Conservation (phyloP, 2,113 vertebrate species). For the Cyprinodon variegatus region DNA sequence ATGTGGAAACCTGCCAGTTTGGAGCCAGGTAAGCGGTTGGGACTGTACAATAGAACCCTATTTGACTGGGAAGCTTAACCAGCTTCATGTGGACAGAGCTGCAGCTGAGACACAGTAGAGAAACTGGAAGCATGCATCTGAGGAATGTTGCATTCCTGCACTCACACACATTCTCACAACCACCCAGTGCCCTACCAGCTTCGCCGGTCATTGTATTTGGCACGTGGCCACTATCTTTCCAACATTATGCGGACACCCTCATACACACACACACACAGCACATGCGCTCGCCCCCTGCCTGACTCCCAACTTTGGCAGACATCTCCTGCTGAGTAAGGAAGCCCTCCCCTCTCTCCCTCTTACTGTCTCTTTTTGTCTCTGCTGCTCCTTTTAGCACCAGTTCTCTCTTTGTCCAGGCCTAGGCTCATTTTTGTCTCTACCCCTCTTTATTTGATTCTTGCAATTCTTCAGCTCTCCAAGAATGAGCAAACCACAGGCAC, state of each 20-base stretch:
- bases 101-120: slow-evolving; percentile 54
- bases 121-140: slow-evolving; percentile 56
- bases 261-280: slow-evolving; percentile 13
- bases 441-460: slow-evolving; percentile 26
- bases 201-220: slow-evolving; percentile 78
- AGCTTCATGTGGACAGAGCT: too few relatives aligned
- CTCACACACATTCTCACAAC: slow-evolving; percentile 33
- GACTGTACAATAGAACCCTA: too few relatives aligned
- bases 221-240: slow-evolving; percentile 74
- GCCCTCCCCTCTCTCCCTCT: slow-evolving; percentile 25
- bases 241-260: slow-evolving; percentile 30
- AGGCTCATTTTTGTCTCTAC: slow-evolving; percentile 22
- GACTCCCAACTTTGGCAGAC: slow-evolving; percentile 75
- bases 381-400: slow-evolving; percentile 39
- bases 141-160: slow-evolving; percentile 69
- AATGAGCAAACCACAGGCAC: slow-evolving; percentile 27
- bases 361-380: slow-evolving; percentile 17
- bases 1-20: too few relatives aligned
- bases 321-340: slow-evolving; percentile 76
- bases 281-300: slow-evolving; percentile 57
- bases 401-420: slow-evolving; percentile 27
- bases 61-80: too few relatives aligned
- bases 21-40: too few relatives aligned
- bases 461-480: slow-evolving; percentile 27
- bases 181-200: slow-evolving; percentile 69